Evolutionary conservation across 2,797 vertebrate species (phyloP).

Genomic region (Lacerta viridis): DNA sequence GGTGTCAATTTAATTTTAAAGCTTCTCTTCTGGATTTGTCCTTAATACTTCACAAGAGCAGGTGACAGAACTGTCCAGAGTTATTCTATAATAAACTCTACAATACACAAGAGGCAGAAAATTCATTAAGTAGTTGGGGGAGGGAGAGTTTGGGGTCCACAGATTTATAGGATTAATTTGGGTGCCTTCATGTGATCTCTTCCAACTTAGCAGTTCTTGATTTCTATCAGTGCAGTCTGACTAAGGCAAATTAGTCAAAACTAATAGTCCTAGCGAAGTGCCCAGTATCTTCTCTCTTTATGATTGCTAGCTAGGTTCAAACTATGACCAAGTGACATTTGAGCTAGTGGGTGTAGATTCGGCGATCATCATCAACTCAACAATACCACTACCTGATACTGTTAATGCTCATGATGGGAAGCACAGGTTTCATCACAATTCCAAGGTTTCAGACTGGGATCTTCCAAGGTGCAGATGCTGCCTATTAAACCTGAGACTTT

Average conservation of each 20-base stretch:
- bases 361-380: not conserved
- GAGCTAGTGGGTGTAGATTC: not conserved
- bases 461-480: not conserved
- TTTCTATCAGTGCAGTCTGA: too few species aligned
- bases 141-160: too few species aligned
- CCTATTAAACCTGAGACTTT: not conserved
- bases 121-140: too few species aligned
- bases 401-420: not conserved
- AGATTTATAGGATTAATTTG: too few species aligned
- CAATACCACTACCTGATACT: not conserved
- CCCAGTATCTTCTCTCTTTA: too few species aligned
- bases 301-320: not conserved
- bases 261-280: too few species aligned
- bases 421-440: not conserved
- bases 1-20: conserved; percentile 50
- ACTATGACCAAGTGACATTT: not conserved
- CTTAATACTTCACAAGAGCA: conserved; percentile 61
- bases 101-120: conserved; percentile 46
- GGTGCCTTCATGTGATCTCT: too few species aligned
- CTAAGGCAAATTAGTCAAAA: too few species aligned
- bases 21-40: conserved; percentile 33
- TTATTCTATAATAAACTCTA: conserved; percentile 67
- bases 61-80: conserved; percentile 72
- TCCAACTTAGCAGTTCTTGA: too few species aligned
- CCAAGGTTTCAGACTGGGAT: too few species aligned